Evolutionary conservation across 1,140 invertebrate genomes (phyloP), one percentile per base, ranked within the genome.

Genomic region (Conopomorpha cramerella): DNA sequence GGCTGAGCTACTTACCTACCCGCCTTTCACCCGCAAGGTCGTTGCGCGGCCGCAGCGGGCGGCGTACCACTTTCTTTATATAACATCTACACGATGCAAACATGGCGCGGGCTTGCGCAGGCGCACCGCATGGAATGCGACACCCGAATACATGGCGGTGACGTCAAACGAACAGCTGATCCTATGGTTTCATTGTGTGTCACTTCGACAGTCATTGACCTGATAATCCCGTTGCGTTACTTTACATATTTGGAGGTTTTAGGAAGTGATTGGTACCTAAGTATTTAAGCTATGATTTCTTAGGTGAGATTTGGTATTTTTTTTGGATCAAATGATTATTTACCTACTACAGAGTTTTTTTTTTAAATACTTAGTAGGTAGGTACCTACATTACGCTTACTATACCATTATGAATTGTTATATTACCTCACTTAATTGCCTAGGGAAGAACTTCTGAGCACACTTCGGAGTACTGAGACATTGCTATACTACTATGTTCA

Each of bases 21-120:
- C 60, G 63, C 68, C 68, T 74, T 74, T 74, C 68, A 74, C 68
- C 68, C 51, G 66, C 68, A 74, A 74, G 68, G 68, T 74, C 70
- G 70, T 52, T 34, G 37, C 64, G 59, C 59, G 66, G 55, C 70
- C 70, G 64, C 49, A 62, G 59, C 59, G 66, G 55, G 66, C 70
- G 64, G 47, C 19, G 10, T 10, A 55, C 68, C 58, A 70, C 70
- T 74, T 74, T 74, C 70, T 23, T 23, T 23, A 23, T 10, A 10
- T 23, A 23, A 10, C 19, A 23, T 4, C 19, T 23, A 23, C 10
- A 23, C 10, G 4, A 23, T 23, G n/a, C 19, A 6, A 6, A 62
- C 66, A 65, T 66, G 66, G 58, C 48, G 49, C 55, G 30, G 31
- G 26, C 32, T 38, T 38, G 39, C 17, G 19, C 40, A 13, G 17